phyloP scores from a whole-genome alignment of 92 coral and sea anemone species.

The Epizoanthus rinbou region DNA sequence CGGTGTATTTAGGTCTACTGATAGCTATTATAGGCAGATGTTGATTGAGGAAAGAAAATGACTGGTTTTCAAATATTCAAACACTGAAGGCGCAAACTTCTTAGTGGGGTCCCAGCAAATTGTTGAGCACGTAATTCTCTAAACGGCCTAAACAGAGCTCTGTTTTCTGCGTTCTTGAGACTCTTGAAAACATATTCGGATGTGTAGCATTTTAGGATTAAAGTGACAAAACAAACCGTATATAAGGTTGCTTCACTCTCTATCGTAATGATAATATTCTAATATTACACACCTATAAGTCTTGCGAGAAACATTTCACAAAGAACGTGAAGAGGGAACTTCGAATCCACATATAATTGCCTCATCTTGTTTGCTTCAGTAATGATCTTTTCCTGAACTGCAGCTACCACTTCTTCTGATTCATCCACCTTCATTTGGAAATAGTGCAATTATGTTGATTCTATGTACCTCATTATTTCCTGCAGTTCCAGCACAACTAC shows the following conservation, averaged over 20 bases:
- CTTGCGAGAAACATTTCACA: constrained; percentile 58
- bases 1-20: no score
- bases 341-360: constrained; percentile 50
- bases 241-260: background rate
- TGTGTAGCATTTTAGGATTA: no score
- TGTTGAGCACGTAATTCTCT: no score
- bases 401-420: constrained; percentile 14
- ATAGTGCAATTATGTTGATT: background rate
- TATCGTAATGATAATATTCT: background rate
- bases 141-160: no score
- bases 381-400: constrained; percentile 34
- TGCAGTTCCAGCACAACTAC: background rate
- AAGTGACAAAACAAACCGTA: no score
- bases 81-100: no score
- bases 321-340: constrained; percentile 71
- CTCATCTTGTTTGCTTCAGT: constrained; percentile 73
- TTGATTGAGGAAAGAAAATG: no score
- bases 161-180: no score
- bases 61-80: no score
- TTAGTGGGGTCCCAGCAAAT: no score
- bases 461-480: background rate
- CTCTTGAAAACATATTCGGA: no score
- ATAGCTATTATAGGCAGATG: no score
- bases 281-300: constrained; percentile 2
- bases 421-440: constrained; percentile 40